Evolutionary conservation across 2,797 vertebrate species (phyloP).

Genomic region (Poeciliopsis turneri): DNA sequence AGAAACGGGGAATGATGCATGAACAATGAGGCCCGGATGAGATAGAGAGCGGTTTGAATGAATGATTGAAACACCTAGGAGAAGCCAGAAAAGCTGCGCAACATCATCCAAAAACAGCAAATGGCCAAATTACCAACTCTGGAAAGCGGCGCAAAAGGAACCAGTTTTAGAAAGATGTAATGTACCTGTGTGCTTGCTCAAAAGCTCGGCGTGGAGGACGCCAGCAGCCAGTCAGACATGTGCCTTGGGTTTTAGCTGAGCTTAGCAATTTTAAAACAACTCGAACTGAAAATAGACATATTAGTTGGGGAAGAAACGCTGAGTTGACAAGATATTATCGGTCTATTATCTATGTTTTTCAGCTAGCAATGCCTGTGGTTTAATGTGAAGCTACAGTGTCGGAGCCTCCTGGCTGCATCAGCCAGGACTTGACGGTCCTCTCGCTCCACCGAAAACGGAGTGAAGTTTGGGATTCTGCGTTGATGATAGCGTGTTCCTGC

Average conservation of each 20-base stretch:
- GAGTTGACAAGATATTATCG: not conserved
- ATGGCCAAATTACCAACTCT: not conserved
- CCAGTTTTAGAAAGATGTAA: not conserved
- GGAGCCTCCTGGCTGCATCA: not conserved
- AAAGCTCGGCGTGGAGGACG: not conserved
- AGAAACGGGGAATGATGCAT: not conserved
- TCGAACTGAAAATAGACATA: not conserved
- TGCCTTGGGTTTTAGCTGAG: not conserved
- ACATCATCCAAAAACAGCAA: not conserved
- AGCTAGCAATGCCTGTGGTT: not conserved
- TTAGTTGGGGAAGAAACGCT: not conserved
- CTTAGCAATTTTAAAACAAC: not conserved
- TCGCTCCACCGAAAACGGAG: not conserved
- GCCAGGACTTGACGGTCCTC: not conserved
- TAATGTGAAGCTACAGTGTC: not conserved
- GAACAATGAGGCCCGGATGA: not conserved
- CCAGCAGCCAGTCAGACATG: not conserved
- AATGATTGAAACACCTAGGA: not conserved
- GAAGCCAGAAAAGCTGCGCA: not conserved
- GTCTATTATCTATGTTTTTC: not conserved
- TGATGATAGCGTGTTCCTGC: not conserved
- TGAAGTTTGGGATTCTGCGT: not conserved
- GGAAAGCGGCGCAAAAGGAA: not conserved
- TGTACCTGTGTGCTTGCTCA: not conserved
- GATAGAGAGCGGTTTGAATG: not conserved